Evolutionary conservation across 1,140 invertebrate genomes (phyloP), one percentile per base, ranked within the genome.

Genomic region (Macrobrachium nipponense): DNA sequence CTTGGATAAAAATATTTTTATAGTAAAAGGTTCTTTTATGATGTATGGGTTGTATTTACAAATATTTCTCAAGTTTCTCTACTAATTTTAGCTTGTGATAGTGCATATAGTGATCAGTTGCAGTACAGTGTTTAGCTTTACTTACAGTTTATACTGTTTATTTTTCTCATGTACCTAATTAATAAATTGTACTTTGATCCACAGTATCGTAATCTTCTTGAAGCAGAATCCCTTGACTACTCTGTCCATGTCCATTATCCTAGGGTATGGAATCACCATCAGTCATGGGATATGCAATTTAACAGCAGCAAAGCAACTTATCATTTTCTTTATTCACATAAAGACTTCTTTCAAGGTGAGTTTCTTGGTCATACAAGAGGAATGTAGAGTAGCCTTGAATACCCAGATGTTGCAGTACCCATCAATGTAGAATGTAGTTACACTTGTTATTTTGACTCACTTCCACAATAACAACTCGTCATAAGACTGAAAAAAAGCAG

Each of bases 141-240:
- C 11, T 68, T 11, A 18, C 17, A 51, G 5, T 51, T 58, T 59
- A 76, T 76, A 14, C 23, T 44, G 0, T 43, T 6, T 15, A 11
- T 20, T 76, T 20, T 76, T 59, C 12, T 59, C 43, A 14, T 14
- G 11, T 27, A 14, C 73, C 20, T 75, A 23, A 61, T 43, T n/a
- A 78, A 36, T 23, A 61, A 44, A 70, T 7, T 70, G 44, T 64
- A 61, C 51, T 27, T 82, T 61, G 78, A 18, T 58, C 80, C 36
- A 70, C 90, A 93, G 90, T 99, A 97, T 91, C 93, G 97, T 75
- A 97, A 96, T 90, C 92, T 99, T 82, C 94, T 97, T 8, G 96
- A 97, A 90, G 97, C 97, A 92, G 98, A 99, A 92, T 98, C 97
- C 0, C 92, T 99, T 73, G 97, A 99, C 92, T 98, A 98, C 91